Percentiles rank a stretch among this genome's conserved stretches.
phyloP scores from a whole-genome alignment of 2,797 vertebrate genomes.

The Rhinella marina region DNA sequence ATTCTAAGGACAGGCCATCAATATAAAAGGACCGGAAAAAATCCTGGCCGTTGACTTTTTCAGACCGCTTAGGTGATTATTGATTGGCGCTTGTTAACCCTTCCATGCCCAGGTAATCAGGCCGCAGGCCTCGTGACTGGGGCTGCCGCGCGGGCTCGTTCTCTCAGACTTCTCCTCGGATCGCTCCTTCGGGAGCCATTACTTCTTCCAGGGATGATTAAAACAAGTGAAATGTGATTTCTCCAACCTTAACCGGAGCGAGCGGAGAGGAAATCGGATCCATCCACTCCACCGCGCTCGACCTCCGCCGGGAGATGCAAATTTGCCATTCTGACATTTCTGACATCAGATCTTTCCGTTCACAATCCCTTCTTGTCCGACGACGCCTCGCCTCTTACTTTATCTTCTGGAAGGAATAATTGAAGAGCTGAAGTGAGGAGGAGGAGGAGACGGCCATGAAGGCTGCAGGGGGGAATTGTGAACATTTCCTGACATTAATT shows the following conservation, averaged over 20 bases:
- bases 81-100: background rate
- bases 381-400: conserved; percentile 15
- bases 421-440: conserved; percentile 37
- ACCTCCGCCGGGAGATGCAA: conserved; percentile 64
- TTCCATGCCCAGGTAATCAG: background rate
- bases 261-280: conserved; percentile 55
- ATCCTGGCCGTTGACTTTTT: no score
- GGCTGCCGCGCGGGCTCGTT: conserved; percentile 13
- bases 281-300: conserved; percentile 58
- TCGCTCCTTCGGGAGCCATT: conserved; percentile 47
- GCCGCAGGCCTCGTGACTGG: background rate
- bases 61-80: background rate
- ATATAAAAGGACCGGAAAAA: no score
- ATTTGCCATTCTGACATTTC: conserved; percentile 61
- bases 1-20: no score
- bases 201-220: conserved; percentile 59
- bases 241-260: conserved; percentile 61
- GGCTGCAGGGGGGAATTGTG: background rate
- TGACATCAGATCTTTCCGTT: conserved; percentile 63
- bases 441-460: background rate
- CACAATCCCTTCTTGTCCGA: conserved; percentile 64
- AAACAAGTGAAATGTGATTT: conserved; percentile 55
- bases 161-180: background rate
- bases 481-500: background rate
- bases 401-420: conserved; percentile 49